A percentile compares a stretch with the other conserved stretches of the same genome.
These are phyloP conservation scores for Phacellophora camtschatica DNA, from an alignment of 30 jellyfish, hydroid and myxozoan species.

Conservation along the genomic window DNA sequence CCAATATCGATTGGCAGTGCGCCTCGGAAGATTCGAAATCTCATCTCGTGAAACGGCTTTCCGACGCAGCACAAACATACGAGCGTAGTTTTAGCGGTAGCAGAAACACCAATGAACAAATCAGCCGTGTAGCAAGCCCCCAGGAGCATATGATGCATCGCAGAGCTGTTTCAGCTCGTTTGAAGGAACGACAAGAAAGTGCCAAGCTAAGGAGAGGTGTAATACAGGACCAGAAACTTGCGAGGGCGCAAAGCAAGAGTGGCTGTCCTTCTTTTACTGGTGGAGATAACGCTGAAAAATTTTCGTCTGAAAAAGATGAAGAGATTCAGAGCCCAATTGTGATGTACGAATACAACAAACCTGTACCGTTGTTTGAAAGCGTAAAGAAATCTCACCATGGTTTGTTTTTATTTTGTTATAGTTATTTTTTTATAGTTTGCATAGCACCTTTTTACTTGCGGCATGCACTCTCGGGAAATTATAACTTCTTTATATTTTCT, in stretches of 20 bases:
- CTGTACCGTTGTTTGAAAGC: constrained; percentile 27
- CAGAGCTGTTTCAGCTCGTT: constrained; percentile 42
- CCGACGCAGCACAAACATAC: too few relatives aligned
- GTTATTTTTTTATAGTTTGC: too few relatives aligned
- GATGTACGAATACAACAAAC: constrained; percentile 53
- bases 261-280: constrained; percentile 50
- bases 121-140: constrained; percentile 26
- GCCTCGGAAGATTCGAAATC: too few relatives aligned
- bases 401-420: not conserved
- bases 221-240: constrained; percentile 27
- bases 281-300: constrained; percentile 6
- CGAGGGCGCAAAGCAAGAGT: constrained; percentile 20
- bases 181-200: constrained; percentile 33
- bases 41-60: too few relatives aligned
- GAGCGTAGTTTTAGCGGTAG: too few relatives aligned
- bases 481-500: too few relatives aligned
- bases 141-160: constrained; percentile 47
- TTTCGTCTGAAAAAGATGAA: not conserved
- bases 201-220: constrained; percentile 45
- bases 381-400: not conserved
- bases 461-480: too few relatives aligned
- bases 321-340: not conserved
- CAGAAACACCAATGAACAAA: not conserved
- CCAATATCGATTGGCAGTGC: too few relatives aligned
- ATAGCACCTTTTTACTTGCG: too few relatives aligned